Base-by-base conservation (phyloP, 2,797 vertebrate genomes). In the Sebastes itinus region DNA sequence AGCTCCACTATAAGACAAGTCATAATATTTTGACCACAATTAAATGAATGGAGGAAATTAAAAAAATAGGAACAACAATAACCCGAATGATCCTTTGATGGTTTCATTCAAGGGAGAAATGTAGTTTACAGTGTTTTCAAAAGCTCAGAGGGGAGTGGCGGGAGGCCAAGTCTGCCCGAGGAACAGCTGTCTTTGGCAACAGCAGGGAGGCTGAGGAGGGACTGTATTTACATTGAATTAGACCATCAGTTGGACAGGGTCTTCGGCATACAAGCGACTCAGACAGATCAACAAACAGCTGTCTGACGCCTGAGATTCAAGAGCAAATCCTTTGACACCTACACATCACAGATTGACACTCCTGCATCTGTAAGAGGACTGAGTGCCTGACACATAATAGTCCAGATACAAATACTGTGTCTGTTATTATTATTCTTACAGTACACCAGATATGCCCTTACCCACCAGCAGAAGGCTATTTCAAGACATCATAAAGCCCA, bases 161-260 rank as follows among this genome's bases (percentile, higher is more conserved):
- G 74, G 65, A 74, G 77, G 91, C 90, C 89, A 86, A 89, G 70
- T 71, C 86, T 65, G 6, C 60, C 81, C 55, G 68, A 52, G 54
- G 82, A 86, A 84, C 92, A 93, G 90, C 89, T 93, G 93, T 90
- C 88, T 84, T 55, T 86, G 88, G 88, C 84, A 92, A 42, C 92
- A 90, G 92, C 85, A 81, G 84, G 86, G 77, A 81, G 75, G 77
- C 82, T 81, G 75, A 89, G 71, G 75, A 86, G 83, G 55, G 80
- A 86, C 83, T 75, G 82, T 87, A 85, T 91, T 92, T 91, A 88
- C 87, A 87, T 69, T 92, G 91, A 93, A 91, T 90, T 77, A 91
- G 90, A 73, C 83, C 88, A 72, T 93, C 85, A 89, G 83, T 82
- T 85, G 84, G 88, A 92, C 84, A 75, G 65, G 79, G 61, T 88